Conservation (phyloP, 2,888 invertebrate species). For the Melanostoma scalare region DNA sequence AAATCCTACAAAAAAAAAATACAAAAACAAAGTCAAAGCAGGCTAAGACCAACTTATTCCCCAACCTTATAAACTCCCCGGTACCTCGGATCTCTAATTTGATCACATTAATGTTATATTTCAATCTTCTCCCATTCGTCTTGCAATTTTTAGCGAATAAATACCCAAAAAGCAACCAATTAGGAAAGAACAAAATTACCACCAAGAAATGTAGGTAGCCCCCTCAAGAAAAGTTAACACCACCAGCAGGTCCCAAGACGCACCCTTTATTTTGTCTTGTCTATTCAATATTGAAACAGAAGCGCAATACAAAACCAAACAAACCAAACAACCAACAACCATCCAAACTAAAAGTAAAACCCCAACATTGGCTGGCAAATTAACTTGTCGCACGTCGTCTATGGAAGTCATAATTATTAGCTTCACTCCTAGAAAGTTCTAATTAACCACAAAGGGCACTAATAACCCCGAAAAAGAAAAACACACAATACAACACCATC, state of each 20-base stretch:
- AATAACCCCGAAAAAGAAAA: slow-evolving; percentile 63
- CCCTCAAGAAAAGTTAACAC: slow-evolving; percentile 1
- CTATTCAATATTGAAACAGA: slow-evolving; percentile 46
- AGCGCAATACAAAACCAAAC: slow-evolving; percentile 26
- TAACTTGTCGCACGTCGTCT: slow-evolving; percentile 73
- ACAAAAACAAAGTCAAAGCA: no score
- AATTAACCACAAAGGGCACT: slow-evolving; percentile 73
- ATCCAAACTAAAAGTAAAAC: slow-evolving; percentile 53
- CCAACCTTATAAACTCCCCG: not conserved
- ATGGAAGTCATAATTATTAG: slow-evolving; percentile 71
- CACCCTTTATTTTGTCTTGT: slow-evolving; percentile 18
- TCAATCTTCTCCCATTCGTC: slow-evolving; percentile 40
- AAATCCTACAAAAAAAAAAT: no score
- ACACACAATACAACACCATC: slow-evolving; percentile 29
- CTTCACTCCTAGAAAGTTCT: slow-evolving; percentile 70
- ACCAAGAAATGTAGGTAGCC: not conserved
- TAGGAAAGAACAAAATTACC: slow-evolving; percentile 43
- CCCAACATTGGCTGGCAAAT: slow-evolving; percentile 72
- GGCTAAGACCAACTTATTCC: no score
- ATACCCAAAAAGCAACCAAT: slow-evolving; percentile 57
- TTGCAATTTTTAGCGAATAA: slow-evolving; percentile 47
- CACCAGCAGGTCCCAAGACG: slow-evolving; percentile 10
- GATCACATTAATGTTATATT: slow-evolving; percentile 27
- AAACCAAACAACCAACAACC: slow-evolving; percentile 25
- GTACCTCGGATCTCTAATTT: slow-evolving; percentile 1